Base-by-base conservation (phyloP, 2,797 vertebrate genomes). In the Vespertilio murinus region DNA sequence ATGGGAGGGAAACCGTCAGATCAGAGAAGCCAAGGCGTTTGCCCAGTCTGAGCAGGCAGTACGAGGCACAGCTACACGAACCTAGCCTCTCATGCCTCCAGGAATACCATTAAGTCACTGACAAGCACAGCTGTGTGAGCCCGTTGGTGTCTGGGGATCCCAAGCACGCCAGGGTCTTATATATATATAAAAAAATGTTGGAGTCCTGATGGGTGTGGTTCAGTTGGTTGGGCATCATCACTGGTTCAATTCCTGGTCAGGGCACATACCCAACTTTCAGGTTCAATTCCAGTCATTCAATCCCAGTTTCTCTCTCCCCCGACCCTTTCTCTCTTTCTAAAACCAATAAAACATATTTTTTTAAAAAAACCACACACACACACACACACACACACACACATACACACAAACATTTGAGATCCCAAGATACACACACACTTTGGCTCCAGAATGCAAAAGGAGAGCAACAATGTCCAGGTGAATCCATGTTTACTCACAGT, bases 391-490 rank as follows among this genome's bases (percentile, higher is more conserved):
- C 42, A 42, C 42, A 42, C 42, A 42, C 42, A 42, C 42, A 42
- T 9, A 54, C 52, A 61, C 25, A 61, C 56, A 28, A 16, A 23
- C 20, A 7, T 69, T 45, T 80, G 80, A 59, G 56, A 67, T 6
- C 10, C 59, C 33, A 74, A 74, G 17, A 30, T 11, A 30, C 49
- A 16, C 11, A 64, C 8, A 64, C 59, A 40, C 16, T 28, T 28
- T 47, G 45, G 45, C n/a, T 82, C 83, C 52, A 25, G 49, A 33
- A 79, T 61, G 86, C 67, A 52, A 85, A 85, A 61, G 49, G 20
- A 4, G 42, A 67, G 49, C 54, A 20, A 35, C 45, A 42, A 61
- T 64, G 81, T 61, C 64, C 52, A 77, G 54, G 61, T 12, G n/a
- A 77, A 77, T 52, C 6, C 25, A 77, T 74, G 74, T 40, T 86